Evolutionary conservation across 2,888 invertebrate genomes (phyloP), one percentile per base, ranked within the genome.

Genomic region (Spisula solida): DNA sequence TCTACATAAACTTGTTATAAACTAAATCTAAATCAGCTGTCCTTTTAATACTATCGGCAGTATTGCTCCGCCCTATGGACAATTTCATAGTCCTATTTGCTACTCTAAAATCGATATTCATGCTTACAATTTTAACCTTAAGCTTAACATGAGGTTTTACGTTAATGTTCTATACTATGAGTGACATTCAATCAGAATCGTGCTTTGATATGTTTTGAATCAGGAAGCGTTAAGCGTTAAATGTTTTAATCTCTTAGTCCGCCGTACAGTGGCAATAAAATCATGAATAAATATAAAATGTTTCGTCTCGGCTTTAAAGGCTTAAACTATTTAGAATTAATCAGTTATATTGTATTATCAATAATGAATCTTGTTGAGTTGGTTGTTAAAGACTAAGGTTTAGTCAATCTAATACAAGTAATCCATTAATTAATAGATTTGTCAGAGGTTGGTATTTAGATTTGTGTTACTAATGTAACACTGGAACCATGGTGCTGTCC

Each of bases 101-200:
- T 82, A 82, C 60, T 34, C 31, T 20, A 82, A 60, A 82, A 82
- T 82, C 82, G 34, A 82, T 82, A 82, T 82, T 82, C 81, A 82
- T 25, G 56, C 82, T 20, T 80, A 2, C 18, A 80, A 41, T 16
- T 75, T 31, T 25, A 34, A 31, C 14, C 25, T 16, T 31, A 75
- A 16, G 31, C 75, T 75, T 34, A 34, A 34, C 25, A 31, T 75
- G 31, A 75, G 16, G 29, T 20, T 34, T 34, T 34, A 75, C 12
- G 75, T 75, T 34, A 75, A 75, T 75, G 29, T 31, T 75, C 14
- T 34, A 75, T 75, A 75, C 34, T 1, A 0, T 75, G 34, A 75
- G 34, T 75, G 75, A 34, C 75, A 34, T 75, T 75, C 60, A 12
- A 66, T 25, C 10, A n/a, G n/a, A n/a, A 66, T 66, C 25, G 10